These are phyloP conservation scores for Cheilosia variabilis DNA, from an alignment of 2,888 invertebrate genomes.

Conservation along the genomic window DNA sequence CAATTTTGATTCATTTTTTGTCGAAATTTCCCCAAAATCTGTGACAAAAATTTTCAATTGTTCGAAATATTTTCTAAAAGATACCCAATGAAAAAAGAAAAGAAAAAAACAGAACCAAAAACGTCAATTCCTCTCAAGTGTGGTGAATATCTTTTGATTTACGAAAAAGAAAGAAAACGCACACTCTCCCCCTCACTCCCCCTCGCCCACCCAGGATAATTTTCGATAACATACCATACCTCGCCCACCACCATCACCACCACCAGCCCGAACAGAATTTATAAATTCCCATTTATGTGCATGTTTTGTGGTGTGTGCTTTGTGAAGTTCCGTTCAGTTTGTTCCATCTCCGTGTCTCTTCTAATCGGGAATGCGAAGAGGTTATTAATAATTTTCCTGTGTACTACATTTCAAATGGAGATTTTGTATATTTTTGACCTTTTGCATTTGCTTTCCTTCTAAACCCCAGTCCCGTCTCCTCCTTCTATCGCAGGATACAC, in stretches of 20 bases:
- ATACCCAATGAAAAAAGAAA: too few relatives aligned
- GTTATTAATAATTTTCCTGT: conserved; percentile 49
- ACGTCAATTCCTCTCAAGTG: conserved; percentile 13
- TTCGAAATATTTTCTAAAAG: too few relatives aligned
- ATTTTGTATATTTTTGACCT: conserved; percentile 2
- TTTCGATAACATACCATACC: conserved; percentile 28
- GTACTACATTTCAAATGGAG: conserved; percentile 1
- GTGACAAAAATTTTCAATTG: neutral
- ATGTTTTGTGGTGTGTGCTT: conserved; percentile 44
- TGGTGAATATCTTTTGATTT: conserved; percentile 48
- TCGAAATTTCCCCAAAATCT: conserved; percentile 19
- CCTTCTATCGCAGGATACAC: conserved; percentile 18
- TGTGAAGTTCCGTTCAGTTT: conserved; percentile 59
- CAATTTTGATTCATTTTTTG: conserved; percentile 7
- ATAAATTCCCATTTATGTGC: conserved; percentile 41
- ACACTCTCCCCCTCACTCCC: neutral
- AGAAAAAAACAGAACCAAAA: neutral
- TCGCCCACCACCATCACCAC: conserved; percentile 49
- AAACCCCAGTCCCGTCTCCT: neutral
- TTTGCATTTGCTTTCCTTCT: neutral
- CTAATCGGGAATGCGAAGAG: conserved; percentile 37
- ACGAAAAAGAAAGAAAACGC: conserved; percentile 1
- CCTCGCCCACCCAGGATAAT: neutral
- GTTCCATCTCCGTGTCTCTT: conserved; percentile 56
- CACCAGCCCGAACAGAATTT: neutral